Percentiles rank a stretch among this genome's conserved stretches.
phyloP scores from a whole-genome alignment of 2,113 vertebrate genomes.

The Sminthopsis crassicaudata region DNA sequence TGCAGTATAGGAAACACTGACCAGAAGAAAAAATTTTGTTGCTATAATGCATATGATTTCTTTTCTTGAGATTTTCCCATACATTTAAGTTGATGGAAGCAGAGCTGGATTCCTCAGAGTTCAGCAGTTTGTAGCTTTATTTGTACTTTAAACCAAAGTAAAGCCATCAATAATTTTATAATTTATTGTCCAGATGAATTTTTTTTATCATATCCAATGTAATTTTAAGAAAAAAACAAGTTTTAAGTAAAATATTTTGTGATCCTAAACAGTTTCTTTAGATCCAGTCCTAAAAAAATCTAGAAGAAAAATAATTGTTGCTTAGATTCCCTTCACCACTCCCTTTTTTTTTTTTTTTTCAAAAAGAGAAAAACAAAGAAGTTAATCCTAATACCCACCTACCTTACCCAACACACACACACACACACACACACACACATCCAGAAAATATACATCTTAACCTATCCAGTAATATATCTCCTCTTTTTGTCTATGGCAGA shows the following conservation, averaged over 20 bases:
- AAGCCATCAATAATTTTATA: conserved; percentile 7
- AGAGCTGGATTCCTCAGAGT: background rate
- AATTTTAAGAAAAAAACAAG: conserved; percentile 31
- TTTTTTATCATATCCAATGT: conserved; percentile 23
- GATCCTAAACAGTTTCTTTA: background rate
- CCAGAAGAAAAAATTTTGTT: background rate
- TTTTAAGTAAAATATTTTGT: background rate
- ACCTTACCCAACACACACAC: background rate
- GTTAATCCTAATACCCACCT: background rate
- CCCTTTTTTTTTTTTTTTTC: background rate
- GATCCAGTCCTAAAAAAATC: background rate
- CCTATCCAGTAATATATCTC: background rate
- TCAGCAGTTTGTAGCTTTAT: background rate
- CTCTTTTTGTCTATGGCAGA: conserved; percentile 80
- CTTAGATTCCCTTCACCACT: background rate
- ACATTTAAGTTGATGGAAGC: background rate
- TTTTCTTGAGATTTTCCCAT: background rate
- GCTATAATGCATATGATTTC: background rate
- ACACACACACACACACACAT: background rate
- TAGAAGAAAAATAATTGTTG: conserved; percentile 23
- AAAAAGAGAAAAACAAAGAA: conserved; percentile 10
- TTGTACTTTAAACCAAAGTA: conserved; percentile 30
- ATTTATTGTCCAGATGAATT: background rate
- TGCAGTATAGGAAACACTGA: background rate
- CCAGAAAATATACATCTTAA: background rate